Evolutionary conservation across 2,797 vertebrate species (phyloP), one percentile per base, ranked within the genome.

Genomic region (Sebastes nivosus): DNA sequence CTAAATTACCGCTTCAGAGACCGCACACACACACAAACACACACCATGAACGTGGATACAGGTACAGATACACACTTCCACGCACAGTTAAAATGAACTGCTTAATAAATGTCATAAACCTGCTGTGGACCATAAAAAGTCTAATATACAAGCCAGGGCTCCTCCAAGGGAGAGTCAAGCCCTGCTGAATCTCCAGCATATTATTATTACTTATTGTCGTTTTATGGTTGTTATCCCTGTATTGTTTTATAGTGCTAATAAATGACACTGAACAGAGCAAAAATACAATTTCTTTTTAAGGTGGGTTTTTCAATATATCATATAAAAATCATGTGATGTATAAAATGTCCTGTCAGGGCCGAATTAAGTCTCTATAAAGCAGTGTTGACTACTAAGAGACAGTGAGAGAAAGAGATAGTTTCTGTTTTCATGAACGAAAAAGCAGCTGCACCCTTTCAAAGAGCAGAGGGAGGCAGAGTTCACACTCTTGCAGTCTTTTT

Each of bases 31-130:
- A 67, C 54, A 27, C 63, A 65, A 4, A 50, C 18, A 50, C 46
- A 50, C 46, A 50, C 46, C 42, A 46, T 42, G 38, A 42, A 42
- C 3, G 3, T 18, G 1, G 3, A 50, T 16, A 29, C 16, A 10
- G 50, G 20, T 52, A 52, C 20, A 52, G 50, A 10, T 20, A 76
- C 64, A 63, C 59, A 20, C 24, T 4, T 29, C 8, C 38, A 27
- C 55, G 57, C 57, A 52, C 27, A 34, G 30, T 82, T 80, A 46
- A 72, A 86, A 83, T 76, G 69, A 71, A 68, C 20, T 34, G 67
- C 79, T 68, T 78, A 75, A 73, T 86, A 76, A 80, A 67, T 25
- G 72, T 52, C 57, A 82, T 78, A 79, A 82, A 91, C 66, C n/a
- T 74, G 82, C 81, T 61, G 25, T n/a, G 20, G 58, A 59, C 38